Base-by-base conservation (phyloP, 2,888 invertebrate genomes). In the Scrobipalpa costella region DNA sequence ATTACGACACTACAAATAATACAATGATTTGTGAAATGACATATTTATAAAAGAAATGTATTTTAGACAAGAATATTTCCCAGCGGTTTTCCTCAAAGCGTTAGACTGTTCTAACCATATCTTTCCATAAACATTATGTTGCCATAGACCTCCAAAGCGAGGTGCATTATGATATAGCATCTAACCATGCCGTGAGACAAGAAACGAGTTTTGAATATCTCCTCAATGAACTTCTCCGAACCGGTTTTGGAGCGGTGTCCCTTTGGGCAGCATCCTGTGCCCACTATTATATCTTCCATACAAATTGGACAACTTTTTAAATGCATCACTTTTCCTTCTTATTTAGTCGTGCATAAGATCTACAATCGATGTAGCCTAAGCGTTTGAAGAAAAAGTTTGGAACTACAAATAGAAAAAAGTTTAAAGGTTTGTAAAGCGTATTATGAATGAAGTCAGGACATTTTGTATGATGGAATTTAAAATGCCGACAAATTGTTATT, bases 381-480 rank as follows among this genome's bases (percentile, higher is more conserved):
- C 0, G 15, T 34, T 13, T 11, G 50, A 13, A 13, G 5, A 19
- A 19, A 6, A 11, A 2, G 13, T 8, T 55, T n/a, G 7, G 34
- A 15, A 55, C n/a, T 55, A 33, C 33, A 55, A 55, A 55, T 34
- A 33, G 13, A 15, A 55, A 52, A 55, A 55, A 15, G 15, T 55
- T 55, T n/a, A 64, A 61, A 49, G 44, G 36, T 63, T 65, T 63
- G 33, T 49, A 5, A 8, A 52, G 64, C 64, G 65, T 68, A 58
- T 61, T 63, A 66, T 69, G 69, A 69, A 67, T 67, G 66, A 63
- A 68, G 62, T 61, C 47, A 66, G 34, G 60, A 60, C 57, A 57
- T 62, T 63, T 55, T 60, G 47, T 34, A 3, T 27, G 15, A 13
- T 58, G 61, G 61, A 57, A 57, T 66, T 64, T 62, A 21, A 59